Evolutionary conservation across 2,888 invertebrate species (phyloP), one percentile per base, ranked within the genome.

Genomic region (Miltochrista miniata): DNA sequence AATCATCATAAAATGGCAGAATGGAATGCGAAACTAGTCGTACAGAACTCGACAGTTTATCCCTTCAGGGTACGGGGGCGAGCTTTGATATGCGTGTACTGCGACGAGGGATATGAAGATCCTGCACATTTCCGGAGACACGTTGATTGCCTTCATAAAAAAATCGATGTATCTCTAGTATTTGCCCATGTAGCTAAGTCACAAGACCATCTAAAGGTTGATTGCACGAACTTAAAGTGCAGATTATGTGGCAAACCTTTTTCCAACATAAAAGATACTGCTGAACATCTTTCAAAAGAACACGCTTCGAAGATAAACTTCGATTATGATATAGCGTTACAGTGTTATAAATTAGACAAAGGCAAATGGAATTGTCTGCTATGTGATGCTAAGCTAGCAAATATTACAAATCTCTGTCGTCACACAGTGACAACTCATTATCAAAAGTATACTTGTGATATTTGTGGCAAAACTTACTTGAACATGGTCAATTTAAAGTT

Each of bases 391-490:
- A 86, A 83, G 59, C 54, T 86, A 37, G 80, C 89, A 0, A 74
- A 81, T 0, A 54, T 90, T 2, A 76, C 72, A 0, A 85, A 81
- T 14, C 67, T 91, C 0, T 79, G 81, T 42, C 73, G 87, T 2
- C 90, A 91, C 43, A 89, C 86, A 1, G n/a, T 85, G 47, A 79
- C 85, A 0, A 59, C 81, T 0, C 90, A 91, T 62, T 90, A 83
- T 38, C 73, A 74, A 18, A 80, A 79, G 18, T 85, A 72, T 41
- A 87, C 87, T 0, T 91, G 90, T 45, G 90, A 90, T 41, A 63
- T 79, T 0, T 91, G 90, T 48, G 90, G 86, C 1, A 76, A 83
- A 11, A 74, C 76, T 18, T 90, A 90, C 51, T 56, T 84, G 14
- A 78, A 81, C 0, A 74, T 70, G 1, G 87, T 86, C 41, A 81